Evolutionary conservation across 2,797 vertebrate species (phyloP).

Genomic region (Acrocephalus scirpaceus): DNA sequence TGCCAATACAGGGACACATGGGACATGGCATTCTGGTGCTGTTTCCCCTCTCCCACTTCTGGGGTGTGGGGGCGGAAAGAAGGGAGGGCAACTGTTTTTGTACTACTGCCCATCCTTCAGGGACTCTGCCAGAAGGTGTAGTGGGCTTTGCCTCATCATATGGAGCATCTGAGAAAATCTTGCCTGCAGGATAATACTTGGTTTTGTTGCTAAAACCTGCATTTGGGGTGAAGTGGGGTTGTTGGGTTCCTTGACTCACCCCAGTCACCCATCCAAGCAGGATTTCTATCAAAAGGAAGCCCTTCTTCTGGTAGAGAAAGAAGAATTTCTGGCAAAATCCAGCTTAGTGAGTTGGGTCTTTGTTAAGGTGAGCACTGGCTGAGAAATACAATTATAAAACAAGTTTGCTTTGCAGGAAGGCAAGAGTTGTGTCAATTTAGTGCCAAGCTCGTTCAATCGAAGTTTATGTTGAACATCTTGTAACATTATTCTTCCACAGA

Average conservation of each 20-base stretch:
- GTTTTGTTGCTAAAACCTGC: not conserved
- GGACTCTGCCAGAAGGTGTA: not conserved
- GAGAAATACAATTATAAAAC: not conserved
- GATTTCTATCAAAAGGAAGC: not conserved
- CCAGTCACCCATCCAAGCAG: not conserved
- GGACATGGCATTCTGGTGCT: not conserved
- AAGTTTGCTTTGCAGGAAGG: not conserved
- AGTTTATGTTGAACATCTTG: not conserved
- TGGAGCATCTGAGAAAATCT: not conserved
- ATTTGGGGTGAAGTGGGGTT: not conserved
- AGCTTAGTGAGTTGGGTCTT: not conserved
- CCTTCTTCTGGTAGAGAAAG: not conserved
- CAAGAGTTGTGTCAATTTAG: not conserved
- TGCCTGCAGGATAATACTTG: not conserved
- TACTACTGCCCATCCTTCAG: not conserved
- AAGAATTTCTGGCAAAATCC: not conserved
- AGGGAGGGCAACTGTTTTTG: not conserved
- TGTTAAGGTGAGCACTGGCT: not conserved
- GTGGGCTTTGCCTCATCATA: not conserved
- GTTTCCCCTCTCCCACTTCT: not conserved
- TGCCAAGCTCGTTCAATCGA: not conserved
- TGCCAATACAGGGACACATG: not conserved
- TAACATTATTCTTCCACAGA: not conserved
- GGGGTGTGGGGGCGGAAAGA: not conserved
- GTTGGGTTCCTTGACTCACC: not conserved